Conservation (phyloP, 2,113 vertebrate genomes). For the Zosterops borbonicus region DNA sequence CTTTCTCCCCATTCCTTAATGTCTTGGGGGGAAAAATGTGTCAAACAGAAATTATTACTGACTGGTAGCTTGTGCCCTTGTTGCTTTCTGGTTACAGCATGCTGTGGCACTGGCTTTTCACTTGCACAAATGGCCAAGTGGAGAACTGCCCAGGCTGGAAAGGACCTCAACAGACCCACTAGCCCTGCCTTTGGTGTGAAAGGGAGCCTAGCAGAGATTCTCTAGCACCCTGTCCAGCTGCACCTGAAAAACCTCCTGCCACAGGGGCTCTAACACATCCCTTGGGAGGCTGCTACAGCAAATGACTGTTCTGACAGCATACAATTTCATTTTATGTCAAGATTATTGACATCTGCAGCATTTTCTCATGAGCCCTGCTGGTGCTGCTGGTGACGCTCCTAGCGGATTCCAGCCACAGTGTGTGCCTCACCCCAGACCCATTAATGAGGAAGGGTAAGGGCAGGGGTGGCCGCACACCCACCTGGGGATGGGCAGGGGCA, state of each 20-base stretch:
- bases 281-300: background rate
- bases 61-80: background rate
- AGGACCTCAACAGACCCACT: background rate
- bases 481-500: background rate
- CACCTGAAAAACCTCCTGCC: background rate
- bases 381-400: background rate
- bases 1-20: background rate
- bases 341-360: background rate
- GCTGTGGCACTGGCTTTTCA: background rate
- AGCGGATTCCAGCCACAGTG: rapidly evolving
- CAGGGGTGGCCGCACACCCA: background rate
- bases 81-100: background rate
- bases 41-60: background rate
- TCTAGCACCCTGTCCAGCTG: background rate
- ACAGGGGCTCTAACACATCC: rapidly evolving
- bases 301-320: background rate
- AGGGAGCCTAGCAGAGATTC: background rate
- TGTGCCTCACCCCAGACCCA: rapidly evolving
- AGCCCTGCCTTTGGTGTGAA: background rate
- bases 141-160: background rate
- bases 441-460: background rate
- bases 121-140: background rate
- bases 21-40: background rate
- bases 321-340: background rate
- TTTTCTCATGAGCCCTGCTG: background rate